Evolutionary conservation across 2,797 vertebrate genomes (phyloP).

Genomic region (Anisognathus igniventris): DNA sequence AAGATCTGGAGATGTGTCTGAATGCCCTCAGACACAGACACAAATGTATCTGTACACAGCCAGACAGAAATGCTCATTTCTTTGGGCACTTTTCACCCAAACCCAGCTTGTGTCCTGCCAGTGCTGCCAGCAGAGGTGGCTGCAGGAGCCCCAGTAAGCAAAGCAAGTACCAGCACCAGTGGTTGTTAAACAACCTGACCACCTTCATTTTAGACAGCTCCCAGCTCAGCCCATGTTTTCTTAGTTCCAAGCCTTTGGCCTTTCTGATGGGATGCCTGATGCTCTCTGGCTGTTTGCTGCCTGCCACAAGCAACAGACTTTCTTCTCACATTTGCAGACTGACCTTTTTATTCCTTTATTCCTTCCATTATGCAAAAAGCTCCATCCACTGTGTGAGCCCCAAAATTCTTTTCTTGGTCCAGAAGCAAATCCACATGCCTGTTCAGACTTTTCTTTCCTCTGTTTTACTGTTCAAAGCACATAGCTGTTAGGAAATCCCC

Average conservation of each 20-base stretch:
- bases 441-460: neutral
- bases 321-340: neutral
- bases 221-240: neutral
- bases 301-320: neutral
- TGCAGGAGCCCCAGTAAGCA: neutral
- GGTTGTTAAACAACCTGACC: rapidly evolving
- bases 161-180: neutral
- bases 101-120: neutral
- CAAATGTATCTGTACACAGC: neutral
- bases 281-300: neutral
- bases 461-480: neutral
- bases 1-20: neutral
- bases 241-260: neutral
- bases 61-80: neutral
- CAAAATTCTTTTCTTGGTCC: neutral
- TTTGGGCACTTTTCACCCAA: neutral
- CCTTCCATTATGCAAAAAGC: neutral
- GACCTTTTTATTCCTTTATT: neutral
- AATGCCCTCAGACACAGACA: neutral
- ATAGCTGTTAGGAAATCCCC: neutral
- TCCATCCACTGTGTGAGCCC: rapidly evolving
- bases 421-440: neutral
- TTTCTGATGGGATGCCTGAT: neutral
- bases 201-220: neutral
- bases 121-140: neutral